Percentiles rank a stretch among this genome's conserved stretches.
These are phyloP conservation scores for Danio albolineatus DNA, from an alignment of 2,797 vertebrate genomes.

Conservation along the genomic window DNA sequence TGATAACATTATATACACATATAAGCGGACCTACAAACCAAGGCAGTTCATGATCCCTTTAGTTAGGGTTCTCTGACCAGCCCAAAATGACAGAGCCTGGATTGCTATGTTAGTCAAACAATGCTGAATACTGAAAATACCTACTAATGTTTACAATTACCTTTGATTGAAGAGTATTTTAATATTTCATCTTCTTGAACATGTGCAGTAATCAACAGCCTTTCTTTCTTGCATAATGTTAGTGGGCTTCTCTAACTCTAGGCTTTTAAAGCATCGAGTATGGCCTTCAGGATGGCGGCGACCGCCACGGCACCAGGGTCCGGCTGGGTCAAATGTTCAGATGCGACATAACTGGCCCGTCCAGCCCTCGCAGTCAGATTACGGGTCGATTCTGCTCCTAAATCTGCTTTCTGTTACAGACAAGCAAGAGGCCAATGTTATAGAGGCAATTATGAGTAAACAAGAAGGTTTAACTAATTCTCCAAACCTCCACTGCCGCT, in stretches of 20 bases:
- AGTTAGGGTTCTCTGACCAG: not conserved
- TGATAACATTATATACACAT: too few species aligned
- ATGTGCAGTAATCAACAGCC: not conserved
- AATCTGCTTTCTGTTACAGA: slow-evolving; percentile 79
- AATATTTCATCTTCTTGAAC: not conserved
- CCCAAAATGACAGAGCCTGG: too few species aligned
- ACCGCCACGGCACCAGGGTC: slow-evolving; percentile 90
- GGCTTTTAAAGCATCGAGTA: slow-evolving; percentile 75
- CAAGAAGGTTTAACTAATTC: not conserved
- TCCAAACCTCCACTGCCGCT: slow-evolving; percentile 81
- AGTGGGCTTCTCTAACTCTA: slow-evolving; percentile 12
- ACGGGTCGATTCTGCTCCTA: slow-evolving; percentile 85
- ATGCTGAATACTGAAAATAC: not conserved
- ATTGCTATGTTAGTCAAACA: not conserved
- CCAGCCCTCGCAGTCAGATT: slow-evolving; percentile 86
- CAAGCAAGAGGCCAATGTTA: not conserved
- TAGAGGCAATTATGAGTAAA: not conserved
- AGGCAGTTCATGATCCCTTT: not conserved
- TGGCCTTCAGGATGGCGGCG: slow-evolving; percentile 81
- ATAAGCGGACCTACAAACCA: too few species aligned
- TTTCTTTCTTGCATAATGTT: not conserved
- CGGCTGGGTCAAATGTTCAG: slow-evolving; percentile 80
- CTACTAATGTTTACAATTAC: not conserved
- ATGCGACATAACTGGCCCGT: slow-evolving; percentile 91
- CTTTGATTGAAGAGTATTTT: not conserved